A percentile compares a stretch with the other conserved stretches of the same genome.
Evolutionary conservation across 23 tunicate genomes (phyloP).

Genomic region (Ciona savignyi): DNA sequence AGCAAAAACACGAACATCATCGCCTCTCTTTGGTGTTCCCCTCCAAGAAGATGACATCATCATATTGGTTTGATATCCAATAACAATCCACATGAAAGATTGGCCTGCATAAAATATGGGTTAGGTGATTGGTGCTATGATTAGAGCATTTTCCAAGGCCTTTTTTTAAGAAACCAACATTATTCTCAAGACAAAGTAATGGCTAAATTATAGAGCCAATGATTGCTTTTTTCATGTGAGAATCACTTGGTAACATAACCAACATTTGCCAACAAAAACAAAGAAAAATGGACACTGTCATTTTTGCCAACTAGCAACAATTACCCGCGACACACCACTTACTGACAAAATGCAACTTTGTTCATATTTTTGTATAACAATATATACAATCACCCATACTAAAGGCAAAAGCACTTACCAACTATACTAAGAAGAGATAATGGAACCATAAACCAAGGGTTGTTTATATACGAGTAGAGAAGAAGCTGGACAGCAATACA

Average conservation of each 20-base stretch:
- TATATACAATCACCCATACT: neutral
- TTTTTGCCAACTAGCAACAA: too few relatives aligned
- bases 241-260: neutral
- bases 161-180: too few relatives aligned
- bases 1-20: conserved; percentile 64
- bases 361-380: neutral
- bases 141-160: too few relatives aligned
- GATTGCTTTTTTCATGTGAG: neutral
- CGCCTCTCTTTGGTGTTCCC: neutral
- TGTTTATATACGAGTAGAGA: conserved; percentile 28
- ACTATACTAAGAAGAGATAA: conserved; percentile 44
- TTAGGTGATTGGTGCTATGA: too few relatives aligned
- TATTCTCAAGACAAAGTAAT: too few relatives aligned
- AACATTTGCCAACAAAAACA: too few relatives aligned
- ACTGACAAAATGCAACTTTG: too few relatives aligned
- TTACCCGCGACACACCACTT: too few relatives aligned
- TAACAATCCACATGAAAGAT: conserved; percentile 57
- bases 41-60: conserved; percentile 36
- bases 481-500: conserved; percentile 63
- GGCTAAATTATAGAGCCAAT: too few relatives aligned
- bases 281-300: too few relatives aligned
- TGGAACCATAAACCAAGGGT: conserved; percentile 58
- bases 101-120: too few relatives aligned
- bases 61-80: conserved; percentile 47
- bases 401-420: conserved; percentile 23